A percentile compares a stretch with the other conserved stretches of the same genome.
Conservation (phyloP, 1,140 invertebrate genomes). For the Octopus sinensis region DNA sequence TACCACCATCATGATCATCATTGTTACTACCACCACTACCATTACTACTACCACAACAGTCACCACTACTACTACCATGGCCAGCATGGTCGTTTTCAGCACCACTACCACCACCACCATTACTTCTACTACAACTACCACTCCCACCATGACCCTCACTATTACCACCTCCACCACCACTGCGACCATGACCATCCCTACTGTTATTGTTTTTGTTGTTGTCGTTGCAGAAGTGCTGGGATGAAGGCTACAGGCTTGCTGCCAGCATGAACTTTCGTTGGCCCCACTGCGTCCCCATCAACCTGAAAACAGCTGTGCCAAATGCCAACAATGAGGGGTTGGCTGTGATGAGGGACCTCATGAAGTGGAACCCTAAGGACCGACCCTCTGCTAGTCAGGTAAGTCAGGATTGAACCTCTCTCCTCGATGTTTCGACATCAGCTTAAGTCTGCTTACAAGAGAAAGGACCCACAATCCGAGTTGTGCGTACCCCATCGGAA, state of each 20-base stretch:
- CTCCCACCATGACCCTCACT: too few relatives aligned
- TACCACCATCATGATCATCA: too few relatives aligned
- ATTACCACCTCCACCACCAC: too few relatives aligned
- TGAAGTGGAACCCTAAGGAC: constrained; percentile 89
- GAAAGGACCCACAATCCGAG: too few relatives aligned
- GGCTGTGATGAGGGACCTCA: constrained; percentile 79
- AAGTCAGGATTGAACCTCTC: not conserved
- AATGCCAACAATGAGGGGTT: constrained; percentile 81
- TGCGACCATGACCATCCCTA: too few relatives aligned
- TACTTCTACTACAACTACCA: too few relatives aligned
- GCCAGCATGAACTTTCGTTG: constrained; percentile 94
- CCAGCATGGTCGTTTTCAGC: too few relatives aligned
- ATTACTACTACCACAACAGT: too few relatives aligned
- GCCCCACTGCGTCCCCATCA: constrained; percentile 66
- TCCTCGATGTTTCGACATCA: not conserved
- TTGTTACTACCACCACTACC: too few relatives aligned
- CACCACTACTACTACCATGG: too few relatives aligned
- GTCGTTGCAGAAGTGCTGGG: constrained; percentile 78
- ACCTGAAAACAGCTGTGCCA: constrained; percentile 75
- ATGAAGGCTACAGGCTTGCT: constrained; percentile 90
- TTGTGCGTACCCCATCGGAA: too few relatives aligned
- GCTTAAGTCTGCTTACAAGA: not conserved
- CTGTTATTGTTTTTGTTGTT: not conserved
- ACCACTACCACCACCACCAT: too few relatives aligned
- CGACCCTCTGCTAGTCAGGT: constrained; percentile 75